Percentiles rank a stretch among this genome's conserved stretches.
Conservation (phyloP, 2,797 vertebrate species). For the Tachyglossus aculeatus region DNA sequence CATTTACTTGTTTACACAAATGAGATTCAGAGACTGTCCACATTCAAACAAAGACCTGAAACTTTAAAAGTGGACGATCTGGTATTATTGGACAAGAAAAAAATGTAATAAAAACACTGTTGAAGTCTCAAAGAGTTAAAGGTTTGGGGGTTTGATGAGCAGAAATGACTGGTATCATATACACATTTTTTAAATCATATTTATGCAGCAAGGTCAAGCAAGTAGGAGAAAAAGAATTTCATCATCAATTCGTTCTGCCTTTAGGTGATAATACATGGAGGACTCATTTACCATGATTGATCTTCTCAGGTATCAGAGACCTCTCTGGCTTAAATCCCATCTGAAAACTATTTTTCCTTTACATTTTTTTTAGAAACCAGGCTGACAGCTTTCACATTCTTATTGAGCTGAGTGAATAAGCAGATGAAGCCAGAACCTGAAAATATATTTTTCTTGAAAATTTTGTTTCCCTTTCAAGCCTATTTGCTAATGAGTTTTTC, state of each 20-base stretch:
- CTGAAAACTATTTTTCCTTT: conserved; percentile 35
- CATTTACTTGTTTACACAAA: background rate
- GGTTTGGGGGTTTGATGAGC: conserved; percentile 22
- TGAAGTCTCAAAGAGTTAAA: conserved; percentile 32
- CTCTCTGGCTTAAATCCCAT: conserved; percentile 38
- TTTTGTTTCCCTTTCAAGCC: conserved; percentile 20
- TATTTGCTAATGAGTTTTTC: conserved; percentile 1
- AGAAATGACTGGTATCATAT: conserved; percentile 15
- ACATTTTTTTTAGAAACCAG: conserved; percentile 36
- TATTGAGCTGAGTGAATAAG: conserved; percentile 7
- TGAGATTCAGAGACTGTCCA: background rate
- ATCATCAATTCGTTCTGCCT: conserved; percentile 56
- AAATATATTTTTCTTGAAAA: conserved; percentile 7
- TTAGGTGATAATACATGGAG: conserved; percentile 43
- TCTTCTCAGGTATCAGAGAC: conserved; percentile 49
- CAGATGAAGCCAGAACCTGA: conserved; percentile 21
- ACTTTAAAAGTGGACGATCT: conserved; percentile 13
- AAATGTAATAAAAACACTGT: background rate
- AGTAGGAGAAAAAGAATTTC: background rate
- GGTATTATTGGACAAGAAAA: background rate
- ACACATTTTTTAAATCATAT: conserved; percentile 18
- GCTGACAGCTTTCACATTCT: background rate
- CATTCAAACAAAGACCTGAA: conserved; percentile 20
- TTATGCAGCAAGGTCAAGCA: conserved; percentile 54
- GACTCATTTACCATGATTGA: conserved; percentile 56